Conservation (phyloP, 2,888 invertebrate genomes). For the Catocala fraxini region DNA sequence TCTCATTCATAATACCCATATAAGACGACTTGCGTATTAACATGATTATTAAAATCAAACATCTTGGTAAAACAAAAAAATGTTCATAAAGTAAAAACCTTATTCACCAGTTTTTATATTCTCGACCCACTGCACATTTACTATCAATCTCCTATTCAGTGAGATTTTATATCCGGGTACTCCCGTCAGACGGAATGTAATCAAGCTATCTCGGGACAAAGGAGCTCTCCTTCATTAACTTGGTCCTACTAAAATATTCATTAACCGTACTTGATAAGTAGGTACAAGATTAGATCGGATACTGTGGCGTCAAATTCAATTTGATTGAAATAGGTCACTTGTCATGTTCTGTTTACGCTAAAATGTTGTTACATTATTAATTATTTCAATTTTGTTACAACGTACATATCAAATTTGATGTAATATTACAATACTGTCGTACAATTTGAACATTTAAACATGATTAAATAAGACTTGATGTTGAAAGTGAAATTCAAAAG, state of each 20-base stretch:
- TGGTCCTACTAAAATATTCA: slow-evolving; percentile 81
- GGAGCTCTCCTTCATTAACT: slow-evolving; percentile 81
- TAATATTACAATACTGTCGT: too few relatives aligned
- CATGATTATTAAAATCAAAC: too few relatives aligned
- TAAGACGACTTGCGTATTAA: too few relatives aligned
- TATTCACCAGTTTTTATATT: slow-evolving; percentile 1
- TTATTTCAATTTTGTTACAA: background rate
- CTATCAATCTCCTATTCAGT: slow-evolving; percentile 38
- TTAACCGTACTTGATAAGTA: slow-evolving; percentile 64
- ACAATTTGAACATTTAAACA: too few relatives aligned
- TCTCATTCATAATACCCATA: too few relatives aligned
- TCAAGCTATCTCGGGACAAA: slow-evolving; percentile 80
- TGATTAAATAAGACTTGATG: too few relatives aligned
- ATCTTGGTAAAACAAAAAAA: too few relatives aligned
- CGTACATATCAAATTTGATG: too few relatives aligned
- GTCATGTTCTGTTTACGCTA: background rate
- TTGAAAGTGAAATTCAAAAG: too few relatives aligned
- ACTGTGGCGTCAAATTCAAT: slow-evolving; percentile 24
- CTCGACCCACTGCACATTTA: slow-evolving; percentile 2
- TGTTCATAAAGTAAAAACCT: too few relatives aligned
- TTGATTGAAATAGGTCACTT: slow-evolving; percentile 28
- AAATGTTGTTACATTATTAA: background rate
- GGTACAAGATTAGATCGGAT: slow-evolving; percentile 41
- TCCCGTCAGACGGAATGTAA: slow-evolving; percentile 67
- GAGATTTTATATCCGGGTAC: slow-evolving; percentile 50